Base-by-base conservation (phyloP, 2,888 invertebrate genomes). In the Coecobrya sp. region DNA sequence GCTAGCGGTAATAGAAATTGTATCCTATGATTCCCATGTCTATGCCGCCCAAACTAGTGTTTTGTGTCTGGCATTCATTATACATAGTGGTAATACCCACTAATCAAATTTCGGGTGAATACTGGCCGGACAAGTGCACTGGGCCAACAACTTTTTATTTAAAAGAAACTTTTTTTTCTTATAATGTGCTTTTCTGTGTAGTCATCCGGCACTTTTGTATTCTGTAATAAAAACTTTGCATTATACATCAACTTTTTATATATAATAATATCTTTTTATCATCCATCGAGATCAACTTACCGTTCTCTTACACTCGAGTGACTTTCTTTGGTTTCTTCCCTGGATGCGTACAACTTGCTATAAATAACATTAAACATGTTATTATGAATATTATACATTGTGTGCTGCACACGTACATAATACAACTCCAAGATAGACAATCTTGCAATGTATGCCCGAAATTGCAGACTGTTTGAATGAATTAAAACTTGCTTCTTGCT, bases 301-400 rank as follows among this genome's bases (percentile, higher is more conserved):
- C 68, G 68, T 68, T 68, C 68, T 68, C 68, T 68, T 68, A 27
- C 68, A 68, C 27, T 68, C 68, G 30, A 68, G 68, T 68, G n/a
- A 62, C 68, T 68, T 68, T 68, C 30, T 27, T 68, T 68, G 30
- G 68, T 8, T 68, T 22, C n/a, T n/a, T n/a, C n/a, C n/a, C n/a
- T 68, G 30, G 68, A 68, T 68, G 68, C 68, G 22, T 62, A 22
- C 11, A 62, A 62, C 10, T 25, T 62, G 62, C 62, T 62, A 62
- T 62, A 62, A 62, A 62, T 62, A 62, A 62, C 62, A 55, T 55
- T 22, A 25, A 0, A 49, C 49, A 49, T 49, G 13, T 10, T 7
- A 10, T 11, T 4, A 55, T 16, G 55, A 55, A 55, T 55, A 16
- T 16, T n/a, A 55, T 55, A 55, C 16, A 55, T 55, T 55, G 16